Conservation (phyloP, 2,113 vertebrate species). For the Melozone crissalis region DNA sequence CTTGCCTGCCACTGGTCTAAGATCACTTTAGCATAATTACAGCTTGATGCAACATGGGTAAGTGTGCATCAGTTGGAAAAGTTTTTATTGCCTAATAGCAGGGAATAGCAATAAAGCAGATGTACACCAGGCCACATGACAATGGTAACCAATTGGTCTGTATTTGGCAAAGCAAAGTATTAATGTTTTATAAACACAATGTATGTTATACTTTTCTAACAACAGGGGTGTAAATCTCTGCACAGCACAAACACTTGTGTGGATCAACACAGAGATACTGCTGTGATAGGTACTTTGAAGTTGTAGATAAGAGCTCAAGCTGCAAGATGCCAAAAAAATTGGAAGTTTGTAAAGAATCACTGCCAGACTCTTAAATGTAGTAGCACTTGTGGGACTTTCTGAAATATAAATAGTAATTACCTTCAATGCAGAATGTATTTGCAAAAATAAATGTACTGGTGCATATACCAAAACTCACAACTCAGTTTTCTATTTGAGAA, state of each 20-base stretch:
- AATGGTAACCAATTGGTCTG: slow-evolving; percentile 39
- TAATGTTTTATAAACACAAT: slow-evolving; percentile 35
- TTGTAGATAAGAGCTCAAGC: slow-evolving; percentile 42
- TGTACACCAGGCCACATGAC: slow-evolving; percentile 21
- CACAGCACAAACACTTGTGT: slow-evolving; percentile 26
- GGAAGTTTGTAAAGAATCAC: slow-evolving; percentile 53
- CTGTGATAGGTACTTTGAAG: slow-evolving; percentile 54
- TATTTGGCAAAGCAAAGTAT: slow-evolving; percentile 40
- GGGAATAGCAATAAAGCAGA: slow-evolving; percentile 48
- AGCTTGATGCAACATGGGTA: not conserved
- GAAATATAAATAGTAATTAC: slow-evolving; percentile 53
- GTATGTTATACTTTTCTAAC: slow-evolving; percentile 5
- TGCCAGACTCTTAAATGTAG: slow-evolving; percentile 50
- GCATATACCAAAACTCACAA: not conserved
- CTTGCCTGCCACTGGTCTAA: slow-evolving; percentile 35
- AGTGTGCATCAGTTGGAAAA: slow-evolving; percentile 16
- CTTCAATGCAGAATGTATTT: slow-evolving; percentile 7
- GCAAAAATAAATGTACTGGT: not conserved
- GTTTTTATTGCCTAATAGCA: slow-evolving; percentile 47
- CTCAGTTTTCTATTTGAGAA: not conserved
- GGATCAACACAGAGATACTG: slow-evolving; percentile 46
- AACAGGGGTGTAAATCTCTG: slow-evolving; percentile 33
- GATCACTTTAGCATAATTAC: slow-evolving; percentile 33
- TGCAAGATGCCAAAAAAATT: slow-evolving; percentile 40
- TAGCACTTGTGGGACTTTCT: slow-evolving; percentile 42